Evolutionary conservation across 2,113 vertebrate genomes (phyloP).

Genomic region (Aplodontia rufa): DNA sequence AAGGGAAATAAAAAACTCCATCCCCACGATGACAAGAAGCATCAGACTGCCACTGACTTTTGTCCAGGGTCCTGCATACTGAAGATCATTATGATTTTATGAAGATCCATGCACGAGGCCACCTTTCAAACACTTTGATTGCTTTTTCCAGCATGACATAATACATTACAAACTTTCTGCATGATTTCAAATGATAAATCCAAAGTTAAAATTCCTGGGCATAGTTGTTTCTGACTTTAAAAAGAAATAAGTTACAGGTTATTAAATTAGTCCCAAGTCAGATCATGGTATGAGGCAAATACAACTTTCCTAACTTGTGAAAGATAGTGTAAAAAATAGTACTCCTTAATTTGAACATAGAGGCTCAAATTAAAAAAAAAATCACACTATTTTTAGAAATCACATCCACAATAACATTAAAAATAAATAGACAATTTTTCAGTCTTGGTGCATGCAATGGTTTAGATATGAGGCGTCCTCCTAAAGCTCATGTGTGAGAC

Average conservation of each 20-base stretch:
- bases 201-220: neutral
- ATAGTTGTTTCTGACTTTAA: neutral
- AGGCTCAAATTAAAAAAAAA: neutral
- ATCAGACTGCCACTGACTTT: rapidly evolving
- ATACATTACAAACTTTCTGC: neutral
- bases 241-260: neutral
- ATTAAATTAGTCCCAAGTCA: neutral
- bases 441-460: neutral
- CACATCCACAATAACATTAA: neutral
- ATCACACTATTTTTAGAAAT: neutral
- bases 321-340: neutral
- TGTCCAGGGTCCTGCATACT: too few relatives aligned
- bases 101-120: neutral
- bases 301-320: neutral
- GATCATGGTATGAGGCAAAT: neutral
- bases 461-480: too few relatives aligned
- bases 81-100: neutral
- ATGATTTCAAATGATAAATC: neutral
- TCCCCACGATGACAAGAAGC: neutral
- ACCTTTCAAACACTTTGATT: neutral
- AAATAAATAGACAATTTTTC: neutral
- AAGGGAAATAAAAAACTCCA: neutral
- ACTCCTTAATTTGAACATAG: neutral
- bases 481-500: too few relatives aligned
- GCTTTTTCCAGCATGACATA: neutral